A percentile compares a stretch with the other conserved stretches of the same genome.
Evolutionary conservation across 2,113 vertebrate species (phyloP).

Genomic region (Cephalopholis sonnerati): DNA sequence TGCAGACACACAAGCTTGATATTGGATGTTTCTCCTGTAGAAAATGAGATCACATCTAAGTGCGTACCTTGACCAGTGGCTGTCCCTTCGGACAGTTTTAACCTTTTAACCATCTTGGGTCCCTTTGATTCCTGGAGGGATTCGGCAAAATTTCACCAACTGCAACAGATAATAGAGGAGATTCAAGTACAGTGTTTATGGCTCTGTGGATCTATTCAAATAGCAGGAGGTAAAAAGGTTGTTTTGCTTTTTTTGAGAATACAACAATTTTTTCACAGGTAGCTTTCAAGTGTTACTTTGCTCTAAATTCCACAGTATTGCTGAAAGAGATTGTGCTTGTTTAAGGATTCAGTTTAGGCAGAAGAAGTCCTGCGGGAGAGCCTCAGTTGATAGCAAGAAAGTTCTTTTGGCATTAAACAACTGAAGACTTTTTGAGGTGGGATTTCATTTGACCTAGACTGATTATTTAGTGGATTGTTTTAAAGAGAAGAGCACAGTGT

Average conservation of each 20-base stretch:
- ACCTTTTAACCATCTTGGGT: slow-evolving; percentile 66
- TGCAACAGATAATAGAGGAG: slow-evolving; percentile 11
- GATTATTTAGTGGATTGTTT: not conserved
- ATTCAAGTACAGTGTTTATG: not conserved
- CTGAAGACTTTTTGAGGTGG: not conserved
- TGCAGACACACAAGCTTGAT: not conserved
- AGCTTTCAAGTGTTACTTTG: not conserved
- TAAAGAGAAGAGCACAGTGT: not conserved
- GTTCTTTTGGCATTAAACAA: not conserved
- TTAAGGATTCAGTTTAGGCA: not conserved
- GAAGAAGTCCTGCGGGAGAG: not conserved
- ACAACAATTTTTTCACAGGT: not conserved
- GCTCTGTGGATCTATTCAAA: not conserved
- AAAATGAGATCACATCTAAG: not conserved
- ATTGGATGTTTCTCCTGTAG: not conserved
- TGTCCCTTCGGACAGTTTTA: slow-evolving; percentile 62
- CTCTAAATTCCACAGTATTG: not conserved
- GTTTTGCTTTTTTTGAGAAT: not conserved
- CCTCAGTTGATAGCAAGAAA: not conserved
- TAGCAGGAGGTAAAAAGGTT: not conserved
- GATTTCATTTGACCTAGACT: not conserved
- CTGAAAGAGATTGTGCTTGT: not conserved
- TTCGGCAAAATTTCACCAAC: slow-evolving; percentile 19
- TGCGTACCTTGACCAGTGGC: slow-evolving; percentile 72
- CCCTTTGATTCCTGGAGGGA: slow-evolving; percentile 32